These are phyloP conservation scores for Ptychoptera contaminata DNA, from an alignment of 2,888 invertebrate species.

Conservation along the genomic window DNA sequence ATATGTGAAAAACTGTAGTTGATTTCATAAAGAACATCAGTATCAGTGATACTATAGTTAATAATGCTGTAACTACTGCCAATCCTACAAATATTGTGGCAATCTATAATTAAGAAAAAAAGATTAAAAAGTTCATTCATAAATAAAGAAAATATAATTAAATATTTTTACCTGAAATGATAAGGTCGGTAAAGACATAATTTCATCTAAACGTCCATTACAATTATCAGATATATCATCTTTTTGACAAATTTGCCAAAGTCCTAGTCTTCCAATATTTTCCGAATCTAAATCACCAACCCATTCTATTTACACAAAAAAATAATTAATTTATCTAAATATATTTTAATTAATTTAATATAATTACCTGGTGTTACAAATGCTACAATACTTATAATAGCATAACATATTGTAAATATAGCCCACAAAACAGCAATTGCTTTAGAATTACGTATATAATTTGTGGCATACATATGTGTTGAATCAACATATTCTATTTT, in stretches of 20 bases:
- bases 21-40: constrained; percentile 88
- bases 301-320: constrained; percentile 44
- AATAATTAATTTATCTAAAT: neutral
- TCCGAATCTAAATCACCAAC: constrained; percentile 71
- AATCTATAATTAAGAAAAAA: constrained; percentile 28
- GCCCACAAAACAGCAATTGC: constrained; percentile 97
- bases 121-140: neutral
- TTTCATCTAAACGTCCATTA: constrained; percentile 67
- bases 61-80: constrained; percentile 67
- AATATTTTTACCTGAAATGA: constrained; percentile 51
- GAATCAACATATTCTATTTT: constrained; percentile 88
- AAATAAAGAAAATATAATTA: neutral
- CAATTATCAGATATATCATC: constrained; percentile 70
- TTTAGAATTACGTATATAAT: constrained; percentile 81
- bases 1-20: constrained; percentile 80
- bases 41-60: constrained; percentile 77
- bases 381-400: constrained; percentile 86
- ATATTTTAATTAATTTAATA: neutral
- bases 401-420: constrained; percentile 92
- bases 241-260: constrained; percentile 76
- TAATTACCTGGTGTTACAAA: constrained; percentile 67
- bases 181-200: constrained; percentile 63
- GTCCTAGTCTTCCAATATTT: constrained; percentile 79
- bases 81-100: constrained; percentile 81
- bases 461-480: constrained; percentile 77